These are phyloP conservation scores for Aphelenchoides bicaudatus DNA, from an alignment of 2,888 invertebrate genomes.

Conservation along the genomic window DNA sequence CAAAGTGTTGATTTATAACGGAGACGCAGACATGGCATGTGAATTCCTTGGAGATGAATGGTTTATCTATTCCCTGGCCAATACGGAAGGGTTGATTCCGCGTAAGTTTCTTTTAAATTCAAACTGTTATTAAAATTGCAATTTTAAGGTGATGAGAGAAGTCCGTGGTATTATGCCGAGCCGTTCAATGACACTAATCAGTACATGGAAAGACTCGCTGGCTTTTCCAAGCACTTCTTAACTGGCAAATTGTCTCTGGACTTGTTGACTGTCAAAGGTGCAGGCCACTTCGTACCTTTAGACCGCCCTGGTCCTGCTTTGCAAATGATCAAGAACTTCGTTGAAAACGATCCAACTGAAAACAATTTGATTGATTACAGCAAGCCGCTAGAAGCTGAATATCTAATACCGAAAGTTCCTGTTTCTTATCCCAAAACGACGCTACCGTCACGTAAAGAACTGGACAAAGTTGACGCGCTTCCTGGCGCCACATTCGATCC, in stretches of 20 bases:
- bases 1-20: conserved; percentile 47
- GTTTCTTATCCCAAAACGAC: background rate
- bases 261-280: conserved; percentile 57
- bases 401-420: background rate
- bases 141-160: conserved; percentile 1
- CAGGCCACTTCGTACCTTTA: conserved; percentile 77
- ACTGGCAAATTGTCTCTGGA: conserved; percentile 19
- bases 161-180: conserved; percentile 45
- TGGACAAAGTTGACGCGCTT: conserved; percentile 44
- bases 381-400: background rate
- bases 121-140: background rate
- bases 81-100: conserved; percentile 28
- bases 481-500: too few relatives aligned
- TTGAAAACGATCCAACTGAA: conserved; percentile 19
- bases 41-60: conserved; percentile 51
- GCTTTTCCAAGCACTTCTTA: conserved; percentile 45
- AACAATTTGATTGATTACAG: background rate
- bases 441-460: conserved; percentile 21
- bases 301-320: conserved; percentile 76
- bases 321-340: conserved; percentile 72
- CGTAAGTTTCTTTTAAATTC: background rate
- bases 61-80: conserved; percentile 49
- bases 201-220: conserved; percentile 42
- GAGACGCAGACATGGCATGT: conserved; percentile 55
- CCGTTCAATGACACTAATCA: conserved; percentile 12